A percentile compares a stretch with the other conserved stretches of the same genome.
Conservation (phyloP, 2,797 vertebrate genomes). For the Trematomus bernacchii region DNA sequence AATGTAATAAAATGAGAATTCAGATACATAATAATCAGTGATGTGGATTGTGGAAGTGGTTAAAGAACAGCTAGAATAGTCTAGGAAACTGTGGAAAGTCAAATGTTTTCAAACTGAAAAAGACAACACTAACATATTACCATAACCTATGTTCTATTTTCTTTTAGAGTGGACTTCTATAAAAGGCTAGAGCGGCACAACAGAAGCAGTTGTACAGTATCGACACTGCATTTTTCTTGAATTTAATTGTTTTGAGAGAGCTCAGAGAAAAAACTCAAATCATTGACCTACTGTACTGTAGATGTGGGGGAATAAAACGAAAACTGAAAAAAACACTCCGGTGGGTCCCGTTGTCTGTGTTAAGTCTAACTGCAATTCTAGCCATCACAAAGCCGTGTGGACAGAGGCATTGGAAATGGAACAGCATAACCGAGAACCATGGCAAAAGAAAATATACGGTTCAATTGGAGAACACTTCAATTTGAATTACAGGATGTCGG, state of each 20-base stretch:
- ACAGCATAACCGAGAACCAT: neutral
- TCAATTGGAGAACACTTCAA: neutral
- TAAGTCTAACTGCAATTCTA: neutral
- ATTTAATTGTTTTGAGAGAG: neutral
- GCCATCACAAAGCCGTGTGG: no score
- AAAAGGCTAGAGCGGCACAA: neutral
- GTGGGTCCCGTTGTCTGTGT: neutral
- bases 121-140: no score
- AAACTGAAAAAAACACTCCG: neutral
- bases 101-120: no score
- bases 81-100: no score
- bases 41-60: no score
- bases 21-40: no score
- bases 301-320: neutral
- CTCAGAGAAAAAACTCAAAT: conserved; percentile 2
- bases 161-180: neutral
- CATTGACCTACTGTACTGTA: neutral
- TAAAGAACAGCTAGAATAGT: no score
- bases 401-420: neutral
- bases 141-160: neutral
- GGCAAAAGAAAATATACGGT: neutral
- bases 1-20: no score
- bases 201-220: neutral
- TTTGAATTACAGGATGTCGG: neutral
- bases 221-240: neutral